Evolutionary conservation across 2,113 vertebrate genomes (phyloP), one percentile per base, ranked within the genome.

Genomic region (Labrus mixtus): DNA sequence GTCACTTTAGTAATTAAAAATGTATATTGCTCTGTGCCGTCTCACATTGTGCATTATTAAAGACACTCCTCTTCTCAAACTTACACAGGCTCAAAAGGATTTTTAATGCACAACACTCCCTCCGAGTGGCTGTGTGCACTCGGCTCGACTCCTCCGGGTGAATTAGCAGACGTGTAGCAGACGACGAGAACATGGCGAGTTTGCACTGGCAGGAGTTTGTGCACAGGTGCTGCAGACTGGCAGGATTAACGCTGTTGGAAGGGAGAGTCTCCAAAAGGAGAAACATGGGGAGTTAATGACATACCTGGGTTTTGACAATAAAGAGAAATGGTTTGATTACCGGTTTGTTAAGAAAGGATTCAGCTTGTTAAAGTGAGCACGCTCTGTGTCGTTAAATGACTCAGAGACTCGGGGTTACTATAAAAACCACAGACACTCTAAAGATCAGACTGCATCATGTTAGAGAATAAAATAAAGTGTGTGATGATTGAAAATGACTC

Each of bases 1-100:
- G 96, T 98, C 96, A 97, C 96, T 98, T 99, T 98, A 98, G 96
- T 97, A 98, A 98, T 99, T 98, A 99, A 98, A 97, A 98, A 98
- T 98, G 97, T 91, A 98, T 97, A 98, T 97, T 96, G 96, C 97
- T 96, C 96, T 93, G 96, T 94, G 96, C 96, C 90, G 95, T 93
- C 96, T 96, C 93, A 78, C 95, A 90, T 91, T 95, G 95, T 98
- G 96, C 96, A 98, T 98, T 98, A 99, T 99, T 98, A 96, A 99
- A 96, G 94, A 94, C 93, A 90, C 79, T 74, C 67, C 94, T 85
- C 73, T 78, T 75, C 81, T 95, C 95, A 95, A 96, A 95, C 95
- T 97, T 96, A 97, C 96, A 96, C 95, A 92, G 93, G 93, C 96
- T 97, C 96, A 96, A 96, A 97, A 96, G 96, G 95, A 97, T 98